These are phyloP conservation scores for Amaurobius ferox DNA, from an alignment of 2,888 invertebrate genomes.

Conservation along the genomic window DNA sequence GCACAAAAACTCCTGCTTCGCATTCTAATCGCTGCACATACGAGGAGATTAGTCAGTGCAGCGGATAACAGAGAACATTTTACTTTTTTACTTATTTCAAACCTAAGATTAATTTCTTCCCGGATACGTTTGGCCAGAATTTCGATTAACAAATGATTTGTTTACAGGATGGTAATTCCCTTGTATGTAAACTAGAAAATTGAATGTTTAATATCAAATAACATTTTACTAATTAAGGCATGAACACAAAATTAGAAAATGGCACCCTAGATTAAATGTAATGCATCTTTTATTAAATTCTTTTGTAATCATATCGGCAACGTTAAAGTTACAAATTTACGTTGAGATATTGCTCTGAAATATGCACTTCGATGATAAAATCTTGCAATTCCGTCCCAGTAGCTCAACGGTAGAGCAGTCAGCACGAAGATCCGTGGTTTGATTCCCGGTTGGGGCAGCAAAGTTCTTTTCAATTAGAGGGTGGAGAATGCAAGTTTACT, in stretches of 20 bases:
- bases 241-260: background rate
- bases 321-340: no score
- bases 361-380: no score
- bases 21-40: slow-evolving; percentile 29
- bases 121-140: background rate
- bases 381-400: no score
- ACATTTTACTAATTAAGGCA: background rate
- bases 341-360: no score
- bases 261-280: no score
- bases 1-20: slow-evolving; percentile 41
- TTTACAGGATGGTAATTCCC: background rate
- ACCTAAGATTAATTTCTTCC: background rate
- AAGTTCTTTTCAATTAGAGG: no score
- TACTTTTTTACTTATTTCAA: background rate
- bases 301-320: no score
- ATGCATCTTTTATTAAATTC: no score
- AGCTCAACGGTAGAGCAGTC: no score
- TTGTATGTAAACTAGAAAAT: background rate
- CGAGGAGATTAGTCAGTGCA: background rate
- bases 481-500: no score
- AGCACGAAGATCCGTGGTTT: no score
- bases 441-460: no score
- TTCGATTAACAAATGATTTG: slow-evolving; percentile 4
- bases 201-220: background rate
- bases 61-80: background rate